Evolutionary conservation across 64 coral and sea anemone species (phyloP), one percentile per base, ranked within the genome.

Genomic region (Actinia equina): DNA sequence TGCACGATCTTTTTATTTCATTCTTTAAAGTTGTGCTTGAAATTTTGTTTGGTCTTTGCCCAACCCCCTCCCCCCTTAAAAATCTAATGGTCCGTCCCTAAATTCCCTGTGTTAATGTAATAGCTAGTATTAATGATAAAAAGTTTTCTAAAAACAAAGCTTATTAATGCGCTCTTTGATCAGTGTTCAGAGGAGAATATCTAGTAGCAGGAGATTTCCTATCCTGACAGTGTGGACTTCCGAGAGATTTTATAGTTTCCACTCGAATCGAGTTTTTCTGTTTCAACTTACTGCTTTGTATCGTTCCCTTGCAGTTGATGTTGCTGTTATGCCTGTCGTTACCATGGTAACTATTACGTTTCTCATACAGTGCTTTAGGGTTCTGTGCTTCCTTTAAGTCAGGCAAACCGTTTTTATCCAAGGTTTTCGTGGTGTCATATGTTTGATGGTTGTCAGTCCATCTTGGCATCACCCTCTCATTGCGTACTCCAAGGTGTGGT

Each of bases 271-370:
- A 74, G 69, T 30, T 41, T 42, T 3, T 74, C 27, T 74, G 26
- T 74, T 74, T 74, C 26, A 74, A 74, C 69, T 74, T 74, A 74
- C 69, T 74, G 27, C 69, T 41, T 74, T 7, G 13, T 74, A 74
- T 10, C 69, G 69, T 74, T 41, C 25, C 69, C 69, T 69, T 69
- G 63, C 10, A 69, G 46, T 49, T 49, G 46, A 6, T 49, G 46
- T 49, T 49, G 8, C 10, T n/a, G 63, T 69, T n/a, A 25, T 69
- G 63, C n/a, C 69, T 74, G 12, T 41, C 69, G 27, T 74, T 74
- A 14, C 69, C 69, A 74, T 41, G 69, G 69, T 30, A 13, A 74
- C 69, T 41, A 14, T 11, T 27, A 30, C 23, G 11, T 74, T 74
- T 74, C 1, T 37, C 69, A 69, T 69, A 26, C 69, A 41, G 69